phyloP scores from a whole-genome alignment of 2,797 vertebrate species.

The Acipenser transmontanus region DNA sequence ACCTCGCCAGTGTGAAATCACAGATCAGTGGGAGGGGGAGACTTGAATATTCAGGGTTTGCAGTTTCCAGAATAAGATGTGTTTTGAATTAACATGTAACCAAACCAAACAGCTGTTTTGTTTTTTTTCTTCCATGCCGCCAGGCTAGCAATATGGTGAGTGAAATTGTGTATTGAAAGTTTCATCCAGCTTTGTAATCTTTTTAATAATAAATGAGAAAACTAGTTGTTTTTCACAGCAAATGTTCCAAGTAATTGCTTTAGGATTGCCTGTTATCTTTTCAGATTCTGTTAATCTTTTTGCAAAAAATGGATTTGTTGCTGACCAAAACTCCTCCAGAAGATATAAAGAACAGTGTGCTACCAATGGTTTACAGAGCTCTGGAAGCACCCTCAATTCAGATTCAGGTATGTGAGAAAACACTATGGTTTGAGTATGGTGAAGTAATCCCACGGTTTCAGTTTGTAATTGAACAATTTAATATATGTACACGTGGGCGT shows the following conservation, averaged over 20 bases:
- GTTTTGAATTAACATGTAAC: background rate
- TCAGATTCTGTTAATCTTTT: slow-evolving; percentile 93
- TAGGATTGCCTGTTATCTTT: slow-evolving; percentile 19
- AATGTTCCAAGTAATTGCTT: no score
- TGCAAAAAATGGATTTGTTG: slow-evolving; percentile 98
- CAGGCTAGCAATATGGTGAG: slow-evolving; percentile 99
- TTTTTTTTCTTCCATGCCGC: slow-evolving; percentile 74
- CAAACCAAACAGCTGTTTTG: slow-evolving; percentile 14
- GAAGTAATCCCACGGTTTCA: no score
- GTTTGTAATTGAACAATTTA: no score
- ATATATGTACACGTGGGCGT: no score
- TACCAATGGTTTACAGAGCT: slow-evolving; percentile 96
- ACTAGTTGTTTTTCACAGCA: no score
- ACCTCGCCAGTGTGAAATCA: no score
- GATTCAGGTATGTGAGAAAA: slow-evolving; percentile 75
- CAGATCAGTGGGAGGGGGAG: background rate
- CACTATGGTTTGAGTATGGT: slow-evolving; percentile 1
- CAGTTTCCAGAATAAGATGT: background rate
- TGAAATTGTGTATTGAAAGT: slow-evolving; percentile 40
- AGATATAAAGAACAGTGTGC: slow-evolving; percentile 89
- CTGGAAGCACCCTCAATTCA: slow-evolving; percentile 94
- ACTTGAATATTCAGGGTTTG: background rate
- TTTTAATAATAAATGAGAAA: background rate
- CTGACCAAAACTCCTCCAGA: slow-evolving; percentile 93
- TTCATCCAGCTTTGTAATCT: background rate